These are phyloP conservation scores for Mandrillus leucophaeus DNA, from an alignment of 2,113 vertebrate genomes.

Conservation along the genomic window DNA sequence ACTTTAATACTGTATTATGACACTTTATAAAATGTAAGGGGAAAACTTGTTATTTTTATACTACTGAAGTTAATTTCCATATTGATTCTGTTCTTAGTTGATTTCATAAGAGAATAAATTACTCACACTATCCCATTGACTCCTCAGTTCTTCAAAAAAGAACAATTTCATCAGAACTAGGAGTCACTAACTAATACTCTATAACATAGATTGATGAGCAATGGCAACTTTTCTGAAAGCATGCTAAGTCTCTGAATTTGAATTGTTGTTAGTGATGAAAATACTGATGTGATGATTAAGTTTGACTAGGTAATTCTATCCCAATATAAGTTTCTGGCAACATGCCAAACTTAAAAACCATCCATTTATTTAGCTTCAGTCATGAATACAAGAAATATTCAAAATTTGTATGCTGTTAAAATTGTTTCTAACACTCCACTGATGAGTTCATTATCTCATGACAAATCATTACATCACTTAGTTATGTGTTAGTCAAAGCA, in stretches of 20 bases:
- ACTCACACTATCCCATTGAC: background rate
- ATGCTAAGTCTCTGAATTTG: background rate
- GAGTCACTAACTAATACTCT: slow-evolving; percentile 57
- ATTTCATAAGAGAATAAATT: background rate
- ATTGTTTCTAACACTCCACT: background rate
- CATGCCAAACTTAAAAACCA: background rate
- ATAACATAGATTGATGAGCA: background rate
- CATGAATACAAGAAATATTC: background rate
- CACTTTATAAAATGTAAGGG: background rate
- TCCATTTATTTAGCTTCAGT: slow-evolving; percentile 25
- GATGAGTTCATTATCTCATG: background rate
- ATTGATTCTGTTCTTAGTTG: slow-evolving; percentile 1
- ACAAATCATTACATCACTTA: slow-evolving; percentile 38
- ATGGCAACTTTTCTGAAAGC: background rate
- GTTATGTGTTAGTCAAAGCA: background rate
- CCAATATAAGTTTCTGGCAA: slow-evolving; percentile 10
- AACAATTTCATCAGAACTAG: slow-evolving; percentile 21
- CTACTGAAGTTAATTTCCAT: background rate
- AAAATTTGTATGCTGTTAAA: background rate
- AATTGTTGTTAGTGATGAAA: slow-evolving; percentile 53
- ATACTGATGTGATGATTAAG: slow-evolving; percentile 16
- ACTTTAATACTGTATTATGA: background rate
- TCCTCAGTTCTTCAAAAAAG: background rate
- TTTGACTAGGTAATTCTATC: slow-evolving; percentile 27
- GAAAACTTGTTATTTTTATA: slow-evolving; percentile 23